Base-by-base conservation (phyloP, 2,113 vertebrate genomes). In the Corythornis madagascariensis region DNA sequence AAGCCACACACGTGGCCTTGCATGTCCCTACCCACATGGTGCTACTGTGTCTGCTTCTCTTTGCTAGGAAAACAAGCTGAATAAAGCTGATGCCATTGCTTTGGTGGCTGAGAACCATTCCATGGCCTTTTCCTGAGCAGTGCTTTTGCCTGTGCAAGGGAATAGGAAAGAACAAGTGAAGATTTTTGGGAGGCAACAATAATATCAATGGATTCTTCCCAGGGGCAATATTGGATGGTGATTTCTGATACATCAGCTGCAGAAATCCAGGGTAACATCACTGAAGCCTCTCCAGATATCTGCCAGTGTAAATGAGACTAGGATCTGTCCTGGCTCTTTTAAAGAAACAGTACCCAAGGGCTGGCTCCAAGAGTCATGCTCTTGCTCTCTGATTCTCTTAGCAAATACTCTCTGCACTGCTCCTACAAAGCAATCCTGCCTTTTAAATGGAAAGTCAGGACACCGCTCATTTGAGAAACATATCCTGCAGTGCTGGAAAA, bases 91-190 rank as follows among this genome's bases (percentile, higher is more conserved):
- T 78, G 38, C 26, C 1, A 0, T 13, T 52, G 40, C 45, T 73
- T 7, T 35, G 55, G 69, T 40, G 76, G 83, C 65, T 48, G 69
- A 40, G 45, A 16, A 26, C 24, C 17, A 5, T 6, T 10, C 22
- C 13, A 1, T 11, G 26, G 20, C 3, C 0, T 12, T 42, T 28
- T 29, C 52, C 47, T 4, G 12, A 33, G 33, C 0, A 11, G 9
- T 29, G 69, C 9, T 78, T 57, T 63, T 5, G 10, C 76, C 43
- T 48, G 26, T 35, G 48, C 24, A 16, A 67, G 43, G 61, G n/a
- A 5, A 73, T 45, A 84, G 57, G 57, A 33, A 92, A 72, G 53
- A 42, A 8, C 0, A 69, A 90, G 70, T 0, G 3, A 55, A 56
- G 45, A 6, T 22, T 61, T 87, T 22, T 16, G n/a, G 52, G 67